A percentile compares a stretch with the other conserved stretches of the same genome.
phyloP scores from a whole-genome alignment of 64 coral and sea anemone species.

The Pocillopora damicornis region DNA sequence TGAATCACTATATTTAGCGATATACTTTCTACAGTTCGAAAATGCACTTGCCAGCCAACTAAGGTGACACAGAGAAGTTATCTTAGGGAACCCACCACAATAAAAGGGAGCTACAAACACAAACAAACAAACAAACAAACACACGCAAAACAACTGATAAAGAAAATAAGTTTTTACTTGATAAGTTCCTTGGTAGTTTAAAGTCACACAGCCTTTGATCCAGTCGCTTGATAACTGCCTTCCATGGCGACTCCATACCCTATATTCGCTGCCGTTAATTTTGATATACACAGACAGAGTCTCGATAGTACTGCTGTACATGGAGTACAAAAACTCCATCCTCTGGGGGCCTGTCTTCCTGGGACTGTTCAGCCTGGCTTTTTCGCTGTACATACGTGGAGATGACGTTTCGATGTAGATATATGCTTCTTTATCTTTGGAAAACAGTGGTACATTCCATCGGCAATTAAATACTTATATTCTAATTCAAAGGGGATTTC shows the following conservation, averaged over 20 bases:
- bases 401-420: neutral
- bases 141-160: neutral
- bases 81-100: too few species aligned
- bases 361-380: neutral
- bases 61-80: too few species aligned
- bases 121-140: too few species aligned
- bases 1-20: too few species aligned
- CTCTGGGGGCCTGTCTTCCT: neutral
- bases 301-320: neutral
- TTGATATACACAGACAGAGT: neutral
- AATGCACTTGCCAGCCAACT: too few species aligned
- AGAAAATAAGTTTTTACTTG: neutral
- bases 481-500: too few species aligned
- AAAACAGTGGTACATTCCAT: too few species aligned
- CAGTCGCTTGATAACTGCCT: neutral
- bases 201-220: neutral
- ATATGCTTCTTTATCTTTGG: too few species aligned
- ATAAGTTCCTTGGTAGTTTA: neutral
- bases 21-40: too few species aligned
- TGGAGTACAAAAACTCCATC: neutral
- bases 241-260: neutral
- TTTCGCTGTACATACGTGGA: neutral
- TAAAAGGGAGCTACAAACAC: too few species aligned
- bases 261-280: neutral
- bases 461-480: too few species aligned